These are phyloP conservation scores for Montipora foliosa DNA, from an alignment of 64 coral and sea anemone species.

Conservation along the genomic window DNA sequence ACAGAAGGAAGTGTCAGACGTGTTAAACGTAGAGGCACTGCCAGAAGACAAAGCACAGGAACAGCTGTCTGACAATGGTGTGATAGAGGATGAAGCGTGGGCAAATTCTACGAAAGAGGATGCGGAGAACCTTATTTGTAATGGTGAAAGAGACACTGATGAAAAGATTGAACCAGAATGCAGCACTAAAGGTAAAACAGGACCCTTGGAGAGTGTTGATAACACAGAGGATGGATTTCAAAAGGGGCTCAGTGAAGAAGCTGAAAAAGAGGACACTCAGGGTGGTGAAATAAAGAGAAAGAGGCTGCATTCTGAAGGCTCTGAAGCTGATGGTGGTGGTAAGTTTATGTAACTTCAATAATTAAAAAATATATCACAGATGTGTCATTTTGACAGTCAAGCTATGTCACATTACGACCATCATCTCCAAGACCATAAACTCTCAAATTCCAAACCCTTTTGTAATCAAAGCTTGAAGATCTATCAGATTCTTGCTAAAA, in stretches of 20 bases:
- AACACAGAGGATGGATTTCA: constrained; percentile 26
- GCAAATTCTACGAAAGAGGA: not conserved
- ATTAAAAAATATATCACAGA: too few species aligned
- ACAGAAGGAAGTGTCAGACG: not conserved
- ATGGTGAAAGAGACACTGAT: not conserved
- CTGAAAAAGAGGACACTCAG: not conserved
- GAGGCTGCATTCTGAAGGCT: constrained; percentile 6
- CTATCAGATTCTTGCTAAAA: too few species aligned
- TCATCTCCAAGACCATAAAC: too few species aligned
- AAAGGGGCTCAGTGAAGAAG: constrained; percentile 31
- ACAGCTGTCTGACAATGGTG: not conserved
- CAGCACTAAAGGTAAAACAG: not conserved
- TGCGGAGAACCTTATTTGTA: not conserved
- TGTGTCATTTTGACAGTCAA: too few species aligned
- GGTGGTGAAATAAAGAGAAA: not conserved
- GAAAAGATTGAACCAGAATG: not conserved
- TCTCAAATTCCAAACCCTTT: too few species aligned
- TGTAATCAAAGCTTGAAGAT: too few species aligned
- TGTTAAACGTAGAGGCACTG: not conserved
- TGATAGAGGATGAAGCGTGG: not conserved
- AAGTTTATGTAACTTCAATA: not conserved
- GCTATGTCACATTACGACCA: too few species aligned
- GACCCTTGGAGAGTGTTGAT: constrained; percentile 1
- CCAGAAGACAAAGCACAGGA: not conserved
- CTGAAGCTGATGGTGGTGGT: constrained; percentile 29